Evolutionary conservation across 1,140 invertebrate species (phyloP).

Genomic region (Mactra quadrangularis): DNA sequence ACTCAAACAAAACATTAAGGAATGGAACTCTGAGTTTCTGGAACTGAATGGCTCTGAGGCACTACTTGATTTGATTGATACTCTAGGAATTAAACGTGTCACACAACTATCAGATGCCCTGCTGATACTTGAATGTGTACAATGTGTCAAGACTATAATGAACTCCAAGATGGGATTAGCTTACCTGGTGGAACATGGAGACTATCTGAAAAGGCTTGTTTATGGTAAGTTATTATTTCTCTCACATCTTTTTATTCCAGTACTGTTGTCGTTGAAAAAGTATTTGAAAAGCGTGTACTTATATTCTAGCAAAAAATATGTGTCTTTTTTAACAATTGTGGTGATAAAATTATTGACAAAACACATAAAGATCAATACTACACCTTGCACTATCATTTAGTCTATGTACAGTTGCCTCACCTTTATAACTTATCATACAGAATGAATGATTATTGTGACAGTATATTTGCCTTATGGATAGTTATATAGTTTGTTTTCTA

Average conservation of each 20-base stretch:
- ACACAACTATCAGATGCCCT: conserved; percentile 82
- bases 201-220: conserved; percentile 83
- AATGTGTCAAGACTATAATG: conserved; percentile 84
- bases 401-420: too few relatives aligned
- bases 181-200: conserved; percentile 83
- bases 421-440: too few relatives aligned
- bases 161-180: conserved; percentile 85
- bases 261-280: too few relatives aligned
- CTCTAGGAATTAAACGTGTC: conserved; percentile 77
- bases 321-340: too few relatives aligned
- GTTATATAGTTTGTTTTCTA: too few relatives aligned
- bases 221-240: conserved; percentile 79
- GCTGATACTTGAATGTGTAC: conserved; percentile 84
- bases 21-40: conserved; percentile 85
- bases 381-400: too few relatives aligned
- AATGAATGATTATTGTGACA: too few relatives aligned
- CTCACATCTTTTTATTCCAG: not conserved
- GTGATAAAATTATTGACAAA: too few relatives aligned
- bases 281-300: too few relatives aligned
- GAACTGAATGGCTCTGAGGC: conserved; percentile 83
- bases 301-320: too few relatives aligned
- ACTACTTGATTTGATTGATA: conserved; percentile 84
- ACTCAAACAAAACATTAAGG: conserved; percentile 78
- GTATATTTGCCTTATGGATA: too few relatives aligned
- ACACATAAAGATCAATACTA: too few relatives aligned